phyloP scores from a whole-genome alignment of 2,797 vertebrate species.

The Argyrosomus regius region DNA sequence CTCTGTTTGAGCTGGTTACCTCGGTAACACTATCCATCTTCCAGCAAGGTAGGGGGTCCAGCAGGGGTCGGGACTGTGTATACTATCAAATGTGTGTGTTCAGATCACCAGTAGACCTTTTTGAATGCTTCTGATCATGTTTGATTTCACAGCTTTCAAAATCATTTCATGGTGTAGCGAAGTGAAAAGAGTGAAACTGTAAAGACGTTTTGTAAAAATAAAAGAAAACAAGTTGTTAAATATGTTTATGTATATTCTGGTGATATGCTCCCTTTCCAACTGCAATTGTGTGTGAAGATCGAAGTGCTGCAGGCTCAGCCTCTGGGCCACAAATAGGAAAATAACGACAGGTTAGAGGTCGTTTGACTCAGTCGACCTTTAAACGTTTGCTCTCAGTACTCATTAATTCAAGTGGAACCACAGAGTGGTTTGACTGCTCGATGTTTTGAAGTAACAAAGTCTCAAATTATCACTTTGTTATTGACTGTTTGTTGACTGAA shows the following conservation, averaged over 20 bases:
- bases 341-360: conserved; percentile 32
- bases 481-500: conserved; percentile 34
- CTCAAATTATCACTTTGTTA: conserved; percentile 19
- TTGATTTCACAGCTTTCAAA: conserved; percentile 36
- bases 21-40: conserved; percentile 97
- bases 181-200: not conserved
- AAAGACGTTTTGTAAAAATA: conserved; percentile 1
- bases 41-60: conserved; percentile 95
- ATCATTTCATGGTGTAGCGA: not conserved
- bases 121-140: conserved; percentile 30
- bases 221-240: conserved; percentile 4
- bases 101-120: conserved; percentile 12
- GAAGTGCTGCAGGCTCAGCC: conserved; percentile 6
- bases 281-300: not conserved
- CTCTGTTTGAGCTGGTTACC: conserved; percentile 97
- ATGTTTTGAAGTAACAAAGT: conserved; percentile 16
- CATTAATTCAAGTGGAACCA: conserved; percentile 15
- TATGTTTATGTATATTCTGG: not conserved
- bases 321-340: conserved; percentile 17
- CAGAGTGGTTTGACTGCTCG: conserved; percentile 32
- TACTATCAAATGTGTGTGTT: conserved; percentile 51
- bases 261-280: conserved; percentile 5
- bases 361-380: conserved; percentile 36
- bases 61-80: conserved; percentile 55
- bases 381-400: conserved; percentile 48